Evolutionary conservation across 2,888 invertebrate species (phyloP), one percentile per base, ranked within the genome.

Genomic region (Iselma pallidipennis): DNA sequence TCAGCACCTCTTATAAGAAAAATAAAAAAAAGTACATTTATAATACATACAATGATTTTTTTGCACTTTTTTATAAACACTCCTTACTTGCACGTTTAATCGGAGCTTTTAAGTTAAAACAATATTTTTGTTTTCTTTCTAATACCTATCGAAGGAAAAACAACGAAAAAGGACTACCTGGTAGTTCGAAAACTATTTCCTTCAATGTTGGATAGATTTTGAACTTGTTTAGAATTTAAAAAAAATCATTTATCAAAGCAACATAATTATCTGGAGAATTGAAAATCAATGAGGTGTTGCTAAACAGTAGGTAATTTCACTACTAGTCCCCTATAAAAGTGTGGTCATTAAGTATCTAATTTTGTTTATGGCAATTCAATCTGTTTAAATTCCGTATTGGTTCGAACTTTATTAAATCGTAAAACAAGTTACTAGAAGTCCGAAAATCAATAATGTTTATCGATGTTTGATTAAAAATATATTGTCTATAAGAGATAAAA

Each of bases 291-390:
- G 50, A 28, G 29, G 9, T 50, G 28, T 19, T 19, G n/a, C 12
- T 29, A 21, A 28, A 50, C 9, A 28, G 16, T 48, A 25, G 57
- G 45, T 61, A 48, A 42, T 56, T 61, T 25, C 33, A 29, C 57
- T 57, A 49, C 55, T 48, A 26, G 45, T 56, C 60, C 16, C 57
- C 49, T 48, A 56, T 60, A 60, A 60, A 55, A 60, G 55, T 19
- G 29, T 55, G 21, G 10, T 45, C 53, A 42, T 55, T 49, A 42
- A 59, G 45, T 55, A 55, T 63, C 56, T 63, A 63, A 63, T 63
- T 63, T 63, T 59, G 63, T 63, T 63, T 63, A 56, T 33, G 37
- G 63, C 59, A 59, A 63, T 63, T 63, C 59, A 63, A 63, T 59
- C 62, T 50, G 62, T 62, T 58, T 50, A 57, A 61, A 48, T 57